These are phyloP conservation scores for Sebastolobus alascanus DNA, from an alignment of 2,797 vertebrate species.

Conservation along the genomic window DNA sequence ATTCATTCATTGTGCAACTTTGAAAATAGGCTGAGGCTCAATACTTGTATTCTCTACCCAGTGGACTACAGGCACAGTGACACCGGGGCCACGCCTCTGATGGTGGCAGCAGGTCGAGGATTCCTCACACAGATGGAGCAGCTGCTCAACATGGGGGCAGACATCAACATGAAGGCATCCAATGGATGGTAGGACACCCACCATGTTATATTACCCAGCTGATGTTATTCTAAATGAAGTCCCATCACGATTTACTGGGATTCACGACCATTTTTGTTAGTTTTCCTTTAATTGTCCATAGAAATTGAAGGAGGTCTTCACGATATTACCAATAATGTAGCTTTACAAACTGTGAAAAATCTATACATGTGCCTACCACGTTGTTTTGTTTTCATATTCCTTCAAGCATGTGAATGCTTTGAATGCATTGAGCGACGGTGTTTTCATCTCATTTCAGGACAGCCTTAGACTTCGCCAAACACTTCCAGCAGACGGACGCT, in stretches of 20 bases:
- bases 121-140: conserved; percentile 92
- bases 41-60: conserved; percentile 51
- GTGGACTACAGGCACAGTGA: conserved; percentile 96
- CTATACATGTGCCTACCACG: background rate
- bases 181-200: conserved; percentile 91
- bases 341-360: background rate
- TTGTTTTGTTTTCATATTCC: background rate
- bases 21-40: background rate
- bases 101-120: conserved; percentile 92
- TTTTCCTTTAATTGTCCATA: background rate
- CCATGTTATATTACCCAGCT: background rate
- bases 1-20: background rate
- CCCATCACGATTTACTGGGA: background rate
- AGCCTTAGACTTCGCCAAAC: conserved; percentile 93
- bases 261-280: background rate
- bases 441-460: conserved; percentile 83
- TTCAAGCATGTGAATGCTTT: background rate
- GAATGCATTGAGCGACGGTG: background rate
- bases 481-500: conserved; percentile 90
- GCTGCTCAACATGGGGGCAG: conserved; percentile 93
- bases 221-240: background rate
- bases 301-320: background rate
- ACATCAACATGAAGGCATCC: conserved; percentile 88
- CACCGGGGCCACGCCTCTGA: conserved; percentile 91
- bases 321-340: background rate